These are phyloP conservation scores for Lipotes vexillifer DNA, from an alignment of 2,113 vertebrate species.

Conservation along the genomic window DNA sequence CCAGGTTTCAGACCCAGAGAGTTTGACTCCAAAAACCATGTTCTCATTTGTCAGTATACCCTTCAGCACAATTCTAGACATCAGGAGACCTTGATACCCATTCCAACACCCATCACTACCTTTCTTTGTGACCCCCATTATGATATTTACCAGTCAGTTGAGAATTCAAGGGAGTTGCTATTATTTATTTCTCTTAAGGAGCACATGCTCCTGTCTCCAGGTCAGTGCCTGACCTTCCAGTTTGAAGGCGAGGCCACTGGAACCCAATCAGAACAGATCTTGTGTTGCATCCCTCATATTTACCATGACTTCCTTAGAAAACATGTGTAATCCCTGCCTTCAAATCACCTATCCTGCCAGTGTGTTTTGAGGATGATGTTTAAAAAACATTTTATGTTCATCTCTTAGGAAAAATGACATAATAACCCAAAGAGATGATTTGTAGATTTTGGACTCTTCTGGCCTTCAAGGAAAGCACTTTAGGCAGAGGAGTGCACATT, in stretches of 20 bases:
- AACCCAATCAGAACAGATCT: not conserved
- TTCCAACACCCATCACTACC: not conserved
- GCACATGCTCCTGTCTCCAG: accelerated
- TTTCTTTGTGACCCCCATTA: not conserved
- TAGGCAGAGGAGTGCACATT: not conserved
- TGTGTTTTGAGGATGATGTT: not conserved
- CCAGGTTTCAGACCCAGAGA: not conserved
- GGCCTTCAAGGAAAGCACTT: not conserved
- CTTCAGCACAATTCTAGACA: not conserved
- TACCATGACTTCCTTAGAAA: not conserved
- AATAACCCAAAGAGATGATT: not conserved
- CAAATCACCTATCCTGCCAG: accelerated
- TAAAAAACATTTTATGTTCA: no score
- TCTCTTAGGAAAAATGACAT: not conserved
- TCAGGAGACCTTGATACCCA: accelerated
- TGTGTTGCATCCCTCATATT: not conserved
- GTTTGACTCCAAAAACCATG: not conserved
- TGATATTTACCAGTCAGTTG: not conserved
- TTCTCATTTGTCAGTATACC: not conserved
- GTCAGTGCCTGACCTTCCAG: not conserved
- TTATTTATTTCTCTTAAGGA: not conserved
- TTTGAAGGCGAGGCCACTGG: accelerated
- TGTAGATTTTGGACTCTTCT: not conserved
- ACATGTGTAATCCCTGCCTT: accelerated
- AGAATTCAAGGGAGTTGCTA: not conserved